Evolutionary conservation across 2,113 vertebrate species (phyloP).

Genomic region (Centropristis striata): DNA sequence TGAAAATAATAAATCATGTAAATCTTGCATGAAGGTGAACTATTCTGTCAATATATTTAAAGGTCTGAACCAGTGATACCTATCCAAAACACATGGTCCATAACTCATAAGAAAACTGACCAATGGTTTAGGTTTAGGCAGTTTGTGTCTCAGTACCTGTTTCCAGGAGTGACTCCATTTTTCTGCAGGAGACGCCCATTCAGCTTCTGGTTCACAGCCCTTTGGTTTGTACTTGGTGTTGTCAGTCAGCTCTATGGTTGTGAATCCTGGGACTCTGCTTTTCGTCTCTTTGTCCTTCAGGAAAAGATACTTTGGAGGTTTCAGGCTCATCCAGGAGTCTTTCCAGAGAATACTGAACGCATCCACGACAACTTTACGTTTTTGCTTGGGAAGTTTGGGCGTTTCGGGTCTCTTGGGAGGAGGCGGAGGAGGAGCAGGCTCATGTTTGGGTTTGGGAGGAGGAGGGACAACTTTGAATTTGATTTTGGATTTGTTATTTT

Average conservation of each 20-base stretch:
- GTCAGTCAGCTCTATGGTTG: slow-evolving; percentile 32
- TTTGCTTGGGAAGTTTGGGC: slow-evolving; percentile 11
- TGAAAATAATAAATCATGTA: too few species aligned
- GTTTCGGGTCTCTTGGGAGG: slow-evolving; percentile 29
- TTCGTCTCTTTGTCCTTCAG: slow-evolving; percentile 53
- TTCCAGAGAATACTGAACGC: slow-evolving; percentile 71
- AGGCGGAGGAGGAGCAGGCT: slow-evolving; percentile 33
- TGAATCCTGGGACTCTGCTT: slow-evolving; percentile 27
- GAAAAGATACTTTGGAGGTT: slow-evolving; percentile 76
- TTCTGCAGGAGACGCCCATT: neutral
- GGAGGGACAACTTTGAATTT: slow-evolving; percentile 75
- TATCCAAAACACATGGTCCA: too few species aligned
- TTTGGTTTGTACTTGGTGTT: slow-evolving; percentile 39
- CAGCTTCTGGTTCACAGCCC: neutral
- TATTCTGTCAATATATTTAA: too few species aligned
- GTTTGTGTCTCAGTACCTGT: slow-evolving; percentile 60
- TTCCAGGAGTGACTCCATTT: slow-evolving; percentile 72
- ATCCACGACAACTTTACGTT: slow-evolving; percentile 76
- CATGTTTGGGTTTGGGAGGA: slow-evolving; percentile 53
- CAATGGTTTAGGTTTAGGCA: neutral
- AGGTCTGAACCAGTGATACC: too few species aligned
- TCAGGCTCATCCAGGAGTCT: slow-evolving; percentile 80
- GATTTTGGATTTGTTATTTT: slow-evolving; percentile 61
- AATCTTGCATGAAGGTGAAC: too few species aligned
- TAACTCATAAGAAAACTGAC: neutral